These are phyloP conservation scores for Bombus pascuorum DNA, from an alignment of 1,140 invertebrate species.

Conservation along the genomic window DNA sequence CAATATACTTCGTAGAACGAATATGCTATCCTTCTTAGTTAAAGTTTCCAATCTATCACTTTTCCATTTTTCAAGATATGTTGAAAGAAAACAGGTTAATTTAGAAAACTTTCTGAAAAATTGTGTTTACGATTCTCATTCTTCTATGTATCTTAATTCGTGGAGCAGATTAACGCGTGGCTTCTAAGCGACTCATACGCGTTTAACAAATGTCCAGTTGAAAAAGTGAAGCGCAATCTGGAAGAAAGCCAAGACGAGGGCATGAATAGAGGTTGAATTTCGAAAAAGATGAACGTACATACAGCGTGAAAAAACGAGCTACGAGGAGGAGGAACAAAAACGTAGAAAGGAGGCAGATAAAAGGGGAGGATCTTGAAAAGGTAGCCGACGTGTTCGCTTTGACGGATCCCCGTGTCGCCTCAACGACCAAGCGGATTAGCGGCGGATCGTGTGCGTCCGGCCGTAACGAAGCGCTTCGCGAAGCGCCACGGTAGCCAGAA, in stretches of 20 bases:
- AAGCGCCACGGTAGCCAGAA: constrained; percentile 51
- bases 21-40: too few species aligned
- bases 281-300: neutral
- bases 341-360: neutral
- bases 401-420: constrained; percentile 73
- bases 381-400: constrained; percentile 66
- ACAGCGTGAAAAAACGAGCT: neutral
- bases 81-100: too few species aligned
- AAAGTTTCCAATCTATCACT: too few species aligned
- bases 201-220: neutral
- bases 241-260: neutral
- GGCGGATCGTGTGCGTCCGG: constrained; percentile 59
- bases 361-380: constrained; percentile 58
- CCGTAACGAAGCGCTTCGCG: constrained; percentile 55
- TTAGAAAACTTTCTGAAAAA: too few species aligned
- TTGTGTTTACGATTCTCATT: too few species aligned
- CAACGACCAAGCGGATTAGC: constrained; percentile 72
- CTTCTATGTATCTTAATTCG: too few species aligned
- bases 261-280: neutral
- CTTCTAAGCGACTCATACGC: neutral
- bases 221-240: neutral
- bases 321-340: constrained; percentile 31
- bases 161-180: too few species aligned
- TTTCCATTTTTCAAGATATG: too few species aligned
- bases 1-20: too few species aligned